A percentile compares a stretch with the other conserved stretches of the same genome.
Evolutionary conservation across 92 coral and sea anemone genomes (phyloP).

Genomic region (Epizoanthus illoricatus): DNA sequence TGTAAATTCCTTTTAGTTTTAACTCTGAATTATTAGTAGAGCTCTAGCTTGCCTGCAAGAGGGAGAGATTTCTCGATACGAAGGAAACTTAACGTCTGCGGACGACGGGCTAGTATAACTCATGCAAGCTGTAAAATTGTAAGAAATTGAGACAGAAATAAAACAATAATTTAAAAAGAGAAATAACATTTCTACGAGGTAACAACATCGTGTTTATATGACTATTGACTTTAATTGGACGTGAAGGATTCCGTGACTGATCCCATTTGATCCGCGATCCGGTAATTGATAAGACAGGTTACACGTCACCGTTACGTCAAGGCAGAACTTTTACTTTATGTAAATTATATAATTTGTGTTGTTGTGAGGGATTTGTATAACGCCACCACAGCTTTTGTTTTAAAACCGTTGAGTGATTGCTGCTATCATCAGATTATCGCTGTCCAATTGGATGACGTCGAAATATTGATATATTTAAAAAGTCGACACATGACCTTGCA

Average conservation of each 20-base stretch:
- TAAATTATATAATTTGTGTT: constrained; percentile 10
- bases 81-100: too few relatives aligned
- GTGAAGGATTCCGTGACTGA: constrained; percentile 10
- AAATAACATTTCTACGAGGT: too few relatives aligned
- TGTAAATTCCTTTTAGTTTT: too few relatives aligned
- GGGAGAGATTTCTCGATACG: too few relatives aligned
- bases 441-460: constrained; percentile 24
- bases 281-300: neutral
- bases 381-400: neutral
- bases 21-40: too few relatives aligned
- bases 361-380: neutral
- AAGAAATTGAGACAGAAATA: too few relatives aligned
- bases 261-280: constrained; percentile 4
- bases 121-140: too few relatives aligned
- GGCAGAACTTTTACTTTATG: neutral
- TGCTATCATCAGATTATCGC: neutral
- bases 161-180: too few relatives aligned
- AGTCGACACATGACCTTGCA: constrained; percentile 5
- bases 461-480: constrained; percentile 27
- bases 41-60: too few relatives aligned
- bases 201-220: neutral
- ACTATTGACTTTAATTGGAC: neutral
- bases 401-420: constrained; percentile 8
- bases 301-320: constrained; percentile 20
- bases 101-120: too few relatives aligned